A percentile compares a stretch with the other conserved stretches of the same genome.
These are phyloP conservation scores for Caenorhabditis tropicalis DNA, from an alignment of 1,140 invertebrate species.

Conservation along the genomic window DNA sequence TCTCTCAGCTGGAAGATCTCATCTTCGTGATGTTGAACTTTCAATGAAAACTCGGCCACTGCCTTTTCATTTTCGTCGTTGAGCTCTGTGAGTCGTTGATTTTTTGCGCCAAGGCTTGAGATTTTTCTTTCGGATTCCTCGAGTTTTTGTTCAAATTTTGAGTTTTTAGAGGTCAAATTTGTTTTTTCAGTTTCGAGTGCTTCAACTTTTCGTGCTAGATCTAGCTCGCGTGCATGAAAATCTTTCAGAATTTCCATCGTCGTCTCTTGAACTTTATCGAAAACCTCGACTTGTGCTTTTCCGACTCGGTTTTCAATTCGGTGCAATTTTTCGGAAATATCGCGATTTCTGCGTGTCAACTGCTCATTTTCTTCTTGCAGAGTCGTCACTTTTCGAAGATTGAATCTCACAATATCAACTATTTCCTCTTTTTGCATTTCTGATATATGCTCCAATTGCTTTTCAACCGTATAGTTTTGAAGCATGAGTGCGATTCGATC, in stretches of 20 bases:
- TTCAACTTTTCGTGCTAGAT: neutral
- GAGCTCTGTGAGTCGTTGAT: neutral
- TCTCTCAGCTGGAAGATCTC: slow-evolving; percentile 11
- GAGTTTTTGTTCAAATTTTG: neutral
- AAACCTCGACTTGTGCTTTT: neutral
- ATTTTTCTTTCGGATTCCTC: neutral
- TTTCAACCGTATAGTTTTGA: neutral
- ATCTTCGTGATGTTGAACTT: neutral
- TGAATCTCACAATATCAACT: neutral
- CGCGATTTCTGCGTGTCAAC: neutral
- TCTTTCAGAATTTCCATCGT: neutral
- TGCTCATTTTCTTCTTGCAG: slow-evolving; percentile 7
- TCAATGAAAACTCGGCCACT: neutral
- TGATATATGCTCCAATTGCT: neutral
- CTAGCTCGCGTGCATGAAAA: neutral
- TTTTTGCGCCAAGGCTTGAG: neutral
- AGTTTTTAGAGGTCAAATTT: neutral
- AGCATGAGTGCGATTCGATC: neutral
- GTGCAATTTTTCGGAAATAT: slow-evolving; percentile 1
- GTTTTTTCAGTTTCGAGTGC: neutral
- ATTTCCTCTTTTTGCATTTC: neutral
- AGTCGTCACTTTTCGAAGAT: slow-evolving; percentile 2
- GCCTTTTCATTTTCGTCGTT: neutral
- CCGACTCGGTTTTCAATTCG: slow-evolving; percentile 10
- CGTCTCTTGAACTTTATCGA: neutral